These are phyloP conservation scores for Acipenser oxyrinchus DNA, from an alignment of 2,797 vertebrate species.

Conservation along the genomic window DNA sequence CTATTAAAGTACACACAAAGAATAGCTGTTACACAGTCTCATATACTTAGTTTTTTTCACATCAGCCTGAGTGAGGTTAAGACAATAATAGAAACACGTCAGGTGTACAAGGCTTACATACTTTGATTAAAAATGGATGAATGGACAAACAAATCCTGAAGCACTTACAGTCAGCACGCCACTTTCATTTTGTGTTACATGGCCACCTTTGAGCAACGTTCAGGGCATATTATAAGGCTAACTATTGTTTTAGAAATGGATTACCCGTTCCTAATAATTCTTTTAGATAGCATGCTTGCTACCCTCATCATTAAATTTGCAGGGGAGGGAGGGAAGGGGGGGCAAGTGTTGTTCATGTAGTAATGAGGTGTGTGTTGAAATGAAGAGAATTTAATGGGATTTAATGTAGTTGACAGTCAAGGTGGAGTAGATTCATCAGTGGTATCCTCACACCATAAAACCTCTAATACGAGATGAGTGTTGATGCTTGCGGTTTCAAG, in stretches of 20 bases:
- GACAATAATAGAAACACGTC: too few relatives aligned
- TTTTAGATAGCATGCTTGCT: neutral
- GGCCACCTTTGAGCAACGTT: neutral
- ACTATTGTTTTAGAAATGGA: neutral
- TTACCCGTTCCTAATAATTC: neutral
- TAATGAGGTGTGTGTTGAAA: conserved; percentile 16
- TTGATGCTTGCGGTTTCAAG: neutral
- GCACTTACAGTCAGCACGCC: too few relatives aligned
- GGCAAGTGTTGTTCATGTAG: neutral
- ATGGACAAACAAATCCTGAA: too few relatives aligned
- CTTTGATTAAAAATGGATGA: too few relatives aligned
- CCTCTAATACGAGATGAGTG: neutral
- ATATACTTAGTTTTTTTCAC: too few relatives aligned
- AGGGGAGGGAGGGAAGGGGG: neutral
- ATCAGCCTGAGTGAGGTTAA: too few relatives aligned
- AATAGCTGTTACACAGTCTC: too few relatives aligned
- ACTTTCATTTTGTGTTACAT: neutral
- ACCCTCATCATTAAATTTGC: neutral
- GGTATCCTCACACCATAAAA: neutral
- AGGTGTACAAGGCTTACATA: too few relatives aligned
- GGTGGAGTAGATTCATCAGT: conserved; percentile 2
- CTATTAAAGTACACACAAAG: too few relatives aligned
- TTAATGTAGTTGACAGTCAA: conserved; percentile 7
- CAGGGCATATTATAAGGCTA: neutral
- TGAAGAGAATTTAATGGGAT: conserved; percentile 12